A percentile compares a stretch with the other conserved stretches of the same genome.
Conservation (phyloP, 2,113 vertebrate genomes). For the Blennius ocellaris region DNA sequence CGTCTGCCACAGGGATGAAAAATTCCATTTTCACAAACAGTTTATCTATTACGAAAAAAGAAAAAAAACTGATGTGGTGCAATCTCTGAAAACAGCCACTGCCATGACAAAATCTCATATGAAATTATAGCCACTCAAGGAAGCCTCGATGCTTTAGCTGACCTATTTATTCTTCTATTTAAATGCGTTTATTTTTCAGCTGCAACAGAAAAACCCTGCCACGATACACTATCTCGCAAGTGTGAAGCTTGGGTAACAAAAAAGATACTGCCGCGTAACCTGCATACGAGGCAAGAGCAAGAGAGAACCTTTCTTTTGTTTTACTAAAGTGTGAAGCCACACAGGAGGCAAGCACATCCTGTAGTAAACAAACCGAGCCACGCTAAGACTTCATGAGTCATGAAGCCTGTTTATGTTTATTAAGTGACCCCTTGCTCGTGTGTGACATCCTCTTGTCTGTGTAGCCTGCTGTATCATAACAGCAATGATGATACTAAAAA, state of each 20-base stretch:
- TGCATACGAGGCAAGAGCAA: neutral
- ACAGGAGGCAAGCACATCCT: neutral
- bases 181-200: conserved; percentile 28
- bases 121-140: conserved; percentile 32
- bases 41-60: conserved; percentile 36
- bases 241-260: conserved; percentile 9
- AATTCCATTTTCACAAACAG: conserved; percentile 50
- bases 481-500: conserved; percentile 2
- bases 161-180: conserved; percentile 37
- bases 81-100: conserved; percentile 34
- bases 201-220: conserved; percentile 11
- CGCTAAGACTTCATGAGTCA: neutral
- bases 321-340: neutral
- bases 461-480: conserved; percentile 2
- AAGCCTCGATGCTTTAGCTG: conserved; percentile 9
- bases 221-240: conserved; percentile 20
- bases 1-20: conserved; percentile 41
- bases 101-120: conserved; percentile 12
- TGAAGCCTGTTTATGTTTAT: conserved; percentile 7
- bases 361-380: neutral
- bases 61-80: conserved; percentile 21
- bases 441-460: conserved; percentile 25
- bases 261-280: neutral
- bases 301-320: neutral
- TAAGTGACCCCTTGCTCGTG: conserved; percentile 25